Conservation (phyloP, 2,113 vertebrate species). For the Eubucco bourcierii region DNA sequence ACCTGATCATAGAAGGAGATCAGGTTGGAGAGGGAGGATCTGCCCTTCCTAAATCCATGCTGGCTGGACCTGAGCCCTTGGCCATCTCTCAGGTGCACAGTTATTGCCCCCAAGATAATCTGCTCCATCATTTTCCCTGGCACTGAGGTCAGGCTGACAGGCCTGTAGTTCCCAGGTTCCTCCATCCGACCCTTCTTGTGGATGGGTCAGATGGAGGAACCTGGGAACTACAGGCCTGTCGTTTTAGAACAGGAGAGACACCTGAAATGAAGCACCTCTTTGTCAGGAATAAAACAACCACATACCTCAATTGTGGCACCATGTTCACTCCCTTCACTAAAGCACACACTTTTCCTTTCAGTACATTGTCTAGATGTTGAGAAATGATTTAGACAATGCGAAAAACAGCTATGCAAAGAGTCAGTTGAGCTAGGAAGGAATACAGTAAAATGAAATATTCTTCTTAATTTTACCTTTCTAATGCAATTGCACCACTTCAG, state of each 20-base stretch:
- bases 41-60: too few species aligned
- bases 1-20: too few species aligned
- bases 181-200: too few species aligned
- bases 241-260: background rate
- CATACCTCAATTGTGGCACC: background rate
- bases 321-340: background rate
- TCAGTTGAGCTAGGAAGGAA: background rate
- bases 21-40: too few species aligned
- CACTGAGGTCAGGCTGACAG: too few species aligned
- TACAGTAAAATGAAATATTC: background rate
- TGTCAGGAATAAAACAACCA: background rate
- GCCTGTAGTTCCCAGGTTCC: too few species aligned
- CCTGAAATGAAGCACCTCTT: background rate
- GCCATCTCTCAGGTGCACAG: too few species aligned
- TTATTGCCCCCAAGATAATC: too few species aligned
- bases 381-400: background rate
- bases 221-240: too few species aligned
- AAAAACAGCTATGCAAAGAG: background rate
- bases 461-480: constrained; percentile 20
- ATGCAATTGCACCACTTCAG: background rate
- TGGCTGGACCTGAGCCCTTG: too few species aligned
- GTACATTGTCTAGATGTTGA: background rate
- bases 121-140: too few species aligned
- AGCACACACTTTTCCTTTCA: background rate
- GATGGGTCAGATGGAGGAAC: too few species aligned